Conservation (phyloP, 2,797 vertebrate genomes). For the Cygnus olor region DNA sequence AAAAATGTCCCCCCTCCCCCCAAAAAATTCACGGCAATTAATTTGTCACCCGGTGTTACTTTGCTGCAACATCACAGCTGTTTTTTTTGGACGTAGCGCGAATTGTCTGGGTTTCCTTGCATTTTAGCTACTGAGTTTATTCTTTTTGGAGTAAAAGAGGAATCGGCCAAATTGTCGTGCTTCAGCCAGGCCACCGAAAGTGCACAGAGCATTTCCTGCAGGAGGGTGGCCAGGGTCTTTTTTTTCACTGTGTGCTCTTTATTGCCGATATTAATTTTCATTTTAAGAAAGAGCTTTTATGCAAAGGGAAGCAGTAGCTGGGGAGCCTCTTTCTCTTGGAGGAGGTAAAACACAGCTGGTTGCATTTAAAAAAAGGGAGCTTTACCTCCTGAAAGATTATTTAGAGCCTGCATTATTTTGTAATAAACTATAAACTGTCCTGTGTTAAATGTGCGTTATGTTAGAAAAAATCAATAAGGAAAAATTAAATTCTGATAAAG, state of each 20-base stretch:
- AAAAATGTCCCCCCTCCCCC: background rate
- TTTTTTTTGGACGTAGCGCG: background rate
- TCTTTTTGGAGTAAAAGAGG: constrained; percentile 26
- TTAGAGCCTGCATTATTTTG: constrained; percentile 73
- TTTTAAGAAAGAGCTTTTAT: background rate
- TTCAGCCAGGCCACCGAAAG: background rate
- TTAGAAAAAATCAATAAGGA: constrained; percentile 82
- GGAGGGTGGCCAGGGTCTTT: background rate
- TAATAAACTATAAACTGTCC: constrained; percentile 79
- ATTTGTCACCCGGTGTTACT: constrained; percentile 54
- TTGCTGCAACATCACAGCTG: constrained; percentile 8
- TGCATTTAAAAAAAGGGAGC: constrained; percentile 63
- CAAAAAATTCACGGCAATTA: constrained; percentile 16
- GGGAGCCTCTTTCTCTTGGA: constrained; percentile 28
- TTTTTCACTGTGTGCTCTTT: background rate
- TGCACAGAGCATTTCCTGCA: background rate
- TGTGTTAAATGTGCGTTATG: constrained; percentile 77
- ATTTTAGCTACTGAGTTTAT: constrained; percentile 52
- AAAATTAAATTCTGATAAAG: constrained; percentile 85
- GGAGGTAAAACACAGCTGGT: constrained; percentile 46
- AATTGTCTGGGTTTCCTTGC: constrained; percentile 26
- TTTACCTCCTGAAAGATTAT: constrained; percentile 42
- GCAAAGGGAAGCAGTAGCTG: constrained; percentile 27
- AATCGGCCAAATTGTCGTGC: background rate
- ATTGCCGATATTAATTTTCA: background rate